These are phyloP conservation scores for Serilophus lunatus DNA, from an alignment of 2,113 vertebrate species.

Conservation along the genomic window DNA sequence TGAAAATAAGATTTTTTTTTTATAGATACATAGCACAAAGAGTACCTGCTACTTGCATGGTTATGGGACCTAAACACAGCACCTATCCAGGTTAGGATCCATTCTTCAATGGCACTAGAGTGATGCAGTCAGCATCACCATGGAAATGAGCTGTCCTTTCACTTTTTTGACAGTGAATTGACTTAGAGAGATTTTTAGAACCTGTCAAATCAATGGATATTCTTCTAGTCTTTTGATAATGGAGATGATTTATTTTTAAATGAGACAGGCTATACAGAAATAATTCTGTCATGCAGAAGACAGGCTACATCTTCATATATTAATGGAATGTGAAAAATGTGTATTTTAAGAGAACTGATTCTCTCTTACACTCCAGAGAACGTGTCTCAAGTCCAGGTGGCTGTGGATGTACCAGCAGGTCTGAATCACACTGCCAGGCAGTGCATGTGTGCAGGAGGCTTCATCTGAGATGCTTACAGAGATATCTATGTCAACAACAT, in stretches of 20 bases:
- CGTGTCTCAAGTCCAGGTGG: not conserved
- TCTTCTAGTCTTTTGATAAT: conserved; percentile 9
- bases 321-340: not conserved
- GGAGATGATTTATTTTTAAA: not conserved
- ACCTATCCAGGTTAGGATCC: conserved; percentile 20
- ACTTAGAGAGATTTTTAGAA: not conserved
- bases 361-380: not conserved
- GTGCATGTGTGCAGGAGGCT: not conserved
- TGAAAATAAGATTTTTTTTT: not conserved
- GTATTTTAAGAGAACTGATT: not conserved
- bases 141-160: conserved; percentile 52
- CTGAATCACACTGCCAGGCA: not conserved
- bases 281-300: not conserved
- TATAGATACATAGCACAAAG: not conserved
- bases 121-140: conserved; percentile 47
- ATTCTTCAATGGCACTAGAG: conserved; percentile 45
- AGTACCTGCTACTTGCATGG: conserved; percentile 23
- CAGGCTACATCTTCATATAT: not conserved
- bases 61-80: conserved; percentile 39
- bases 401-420: not conserved
- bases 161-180: conserved; percentile 46
- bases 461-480: not conserved
- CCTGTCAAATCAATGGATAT: not conserved
- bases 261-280: not conserved
- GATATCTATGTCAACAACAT: accelerated